Base-by-base conservation (phyloP, 2,888 invertebrate genomes). In the Siphlonurus alternatus region DNA sequence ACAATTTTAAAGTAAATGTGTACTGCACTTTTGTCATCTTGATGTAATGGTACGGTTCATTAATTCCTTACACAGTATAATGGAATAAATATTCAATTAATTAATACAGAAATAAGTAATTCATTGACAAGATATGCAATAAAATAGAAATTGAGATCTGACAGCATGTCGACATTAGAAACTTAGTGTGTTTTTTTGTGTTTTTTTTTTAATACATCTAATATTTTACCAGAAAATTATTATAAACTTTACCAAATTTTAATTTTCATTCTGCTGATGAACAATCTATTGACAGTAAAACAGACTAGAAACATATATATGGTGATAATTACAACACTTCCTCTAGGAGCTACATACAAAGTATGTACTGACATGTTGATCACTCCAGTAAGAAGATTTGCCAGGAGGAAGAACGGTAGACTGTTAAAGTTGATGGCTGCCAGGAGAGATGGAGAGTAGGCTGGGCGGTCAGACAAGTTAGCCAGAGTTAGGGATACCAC, bases 311-410 rank as follows among this genome's bases (percentile, higher is more conserved):
- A 61, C 64, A 64, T 64, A 19, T 64, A 64, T 20, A 61, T 10
- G 10, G 7, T 64, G 53, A 68, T 64, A 38, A 67, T 80, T 0
- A 78, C 2, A 68, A 86, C 73, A 70, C 81, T 79, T 38, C 70
- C 68, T 18, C 67, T 18, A 20, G 71, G 70, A 23, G 74, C 72
- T 2, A 83, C 74, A 2, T 79, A 73, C 63, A 82, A 74, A 2
- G 94, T 89, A 67, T 80, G 77, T 18, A 88, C 75, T 15, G 77
- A 75, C 72, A 92, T 78, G 77, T 96, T 96, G 2, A 93, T 79
- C 2, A 83, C 71, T 10, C 96, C 96, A 0, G 96, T 97, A 19
- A 89, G 72, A 25, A 95, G 68, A 78, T 97, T 97, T 1, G 87
- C 84, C 18, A 87, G 68, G 63, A 97, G 76, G 74, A 97, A 97